Evolutionary conservation across 1,140 invertebrate species (phyloP), one percentile per base, ranked within the genome.

Genomic region (Asbolus verrucosus): DNA sequence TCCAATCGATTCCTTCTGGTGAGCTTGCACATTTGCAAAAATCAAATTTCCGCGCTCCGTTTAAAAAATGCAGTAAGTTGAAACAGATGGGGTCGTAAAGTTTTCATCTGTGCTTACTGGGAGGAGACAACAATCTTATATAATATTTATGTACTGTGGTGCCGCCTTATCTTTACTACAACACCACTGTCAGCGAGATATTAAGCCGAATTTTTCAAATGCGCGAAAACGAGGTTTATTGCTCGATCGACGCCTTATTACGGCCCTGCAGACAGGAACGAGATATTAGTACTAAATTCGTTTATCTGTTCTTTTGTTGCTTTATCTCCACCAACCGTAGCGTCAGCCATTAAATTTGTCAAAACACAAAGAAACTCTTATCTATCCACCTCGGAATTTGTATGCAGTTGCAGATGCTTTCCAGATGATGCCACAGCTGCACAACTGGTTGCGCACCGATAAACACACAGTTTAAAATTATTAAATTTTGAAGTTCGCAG

Each of bases 101-200:
- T 54, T 54, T 54, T 54, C 46, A 54, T 54, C 46, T 54, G 46
- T 54, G 46, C 21, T 54, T 54, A 54, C 46, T 54, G 46, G 46
- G 46, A 19, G 46, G 46, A 54, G 46, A 54, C 46, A 54, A 24
- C 46, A 24, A 54, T 27, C 46, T 54, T 54, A 54, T 54, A 54
- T 54, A 54, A 54, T 54, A 54, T 54, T 54, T 54, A 54, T 54
- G 46, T 54, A 27, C 19, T 54, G 46, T 54, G 46, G 46, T 27
- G 46, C 27, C 13, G 46, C 46, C 11, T 54, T 54, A 54, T 54
- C 46, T 54, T 54, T 54, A 54, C 19, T 54, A 54, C 46, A 54
- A 54, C 43, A 50, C 43, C 18, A 41, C 13, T 41, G 39, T 15
- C 16, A 14, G 43, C 46, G 46, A 54, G 46, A 27, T 54, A 54